phyloP scores from a whole-genome alignment of 2,888 invertebrate species.

The Palloptera scutellata region DNA sequence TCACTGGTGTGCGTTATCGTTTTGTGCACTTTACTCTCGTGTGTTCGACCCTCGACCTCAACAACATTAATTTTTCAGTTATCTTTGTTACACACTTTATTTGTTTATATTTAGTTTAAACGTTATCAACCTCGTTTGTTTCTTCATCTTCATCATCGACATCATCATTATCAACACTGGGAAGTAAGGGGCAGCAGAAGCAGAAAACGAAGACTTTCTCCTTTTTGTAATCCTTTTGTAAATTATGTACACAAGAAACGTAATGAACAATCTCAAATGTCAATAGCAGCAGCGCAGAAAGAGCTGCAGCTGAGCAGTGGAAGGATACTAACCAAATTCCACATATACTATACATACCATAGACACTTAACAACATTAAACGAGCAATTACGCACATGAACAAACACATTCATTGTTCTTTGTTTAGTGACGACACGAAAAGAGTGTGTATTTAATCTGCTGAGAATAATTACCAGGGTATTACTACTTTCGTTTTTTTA shows the following conservation, averaged over 20 bases:
- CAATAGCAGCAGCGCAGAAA: conserved; percentile 50
- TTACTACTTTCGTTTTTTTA: neutral
- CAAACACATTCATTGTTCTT: neutral
- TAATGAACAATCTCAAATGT: conserved; percentile 53
- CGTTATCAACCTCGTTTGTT: conserved; percentile 6
- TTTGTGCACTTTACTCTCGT: neutral
- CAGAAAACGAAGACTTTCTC: neutral
- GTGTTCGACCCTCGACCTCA: too few relatives aligned
- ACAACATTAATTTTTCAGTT: too few relatives aligned
- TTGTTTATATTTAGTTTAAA: conserved; percentile 2
- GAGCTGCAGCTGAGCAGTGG: conserved; percentile 17
- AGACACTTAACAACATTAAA: conserved; percentile 2
- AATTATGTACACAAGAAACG: conserved; percentile 43
- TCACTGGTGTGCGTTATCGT: neutral
- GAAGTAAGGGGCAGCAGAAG: too few relatives aligned
- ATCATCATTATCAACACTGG: too few relatives aligned
- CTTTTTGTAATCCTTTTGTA: conserved; percentile 54
- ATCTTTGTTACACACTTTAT: too few relatives aligned
- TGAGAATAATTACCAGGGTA: conserved; percentile 53
- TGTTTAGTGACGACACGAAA: conserved; percentile 36
- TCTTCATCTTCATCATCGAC: conserved; percentile 7
- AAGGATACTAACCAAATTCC: neutral
- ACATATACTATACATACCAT: neutral
- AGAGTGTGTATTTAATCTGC: conserved; percentile 52
- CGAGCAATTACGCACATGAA: neutral